Base-by-base conservation (phyloP, 2,113 vertebrate genomes). In the Apteryx mantelli region DNA sequence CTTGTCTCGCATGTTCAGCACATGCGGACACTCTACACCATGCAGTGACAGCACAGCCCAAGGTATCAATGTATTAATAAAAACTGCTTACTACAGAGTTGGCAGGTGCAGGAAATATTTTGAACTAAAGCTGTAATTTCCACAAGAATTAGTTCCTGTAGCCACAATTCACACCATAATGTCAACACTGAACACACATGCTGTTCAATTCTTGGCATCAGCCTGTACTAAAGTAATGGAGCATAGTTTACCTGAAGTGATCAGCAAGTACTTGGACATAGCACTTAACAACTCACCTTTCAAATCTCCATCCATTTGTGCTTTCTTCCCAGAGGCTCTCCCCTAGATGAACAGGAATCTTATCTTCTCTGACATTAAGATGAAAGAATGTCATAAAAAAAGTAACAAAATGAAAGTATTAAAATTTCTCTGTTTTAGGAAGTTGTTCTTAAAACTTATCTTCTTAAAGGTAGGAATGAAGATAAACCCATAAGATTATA, bases 291-390 rank as follows among this genome's bases (percentile, higher is more conserved):
- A 2, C 16, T 3, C 3, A 44, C 17, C 16, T 11, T 24, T 15
- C 7, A 46, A 6, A 1, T 4, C 34, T 34, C 10, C 4, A 2
- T 7, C 4, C 13, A 18, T 10, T 12, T 32, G 9, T 9, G 38
- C 34, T 32, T 63, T 5, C 26, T 26, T 42, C 77, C 16, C 2
- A 4, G 36, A 42, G 28, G 28, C 42, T 52, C 9, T 28, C 34
- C n/a, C 5, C 0, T 4, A 18, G n/a, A 13, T 7, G 13, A 22
- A 9, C 30, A 17, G 30, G 34, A 24, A 44, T 9, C 58, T n/a
- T 25, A 5, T 30, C 58, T 16, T 6, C 12, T 9, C 1, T 5
- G 6, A 16, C 16, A 21, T 0, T 9, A 40, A 63, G 44, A 2
- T 12, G 1, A 21, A 34, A 56, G 16, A 60, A 56, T 1, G 0